A percentile compares a stretch with the other conserved stretches of the same genome.
Evolutionary conservation across 2,888 invertebrate species (phyloP).

Genomic region (Deladenus siricidicola): DNA sequence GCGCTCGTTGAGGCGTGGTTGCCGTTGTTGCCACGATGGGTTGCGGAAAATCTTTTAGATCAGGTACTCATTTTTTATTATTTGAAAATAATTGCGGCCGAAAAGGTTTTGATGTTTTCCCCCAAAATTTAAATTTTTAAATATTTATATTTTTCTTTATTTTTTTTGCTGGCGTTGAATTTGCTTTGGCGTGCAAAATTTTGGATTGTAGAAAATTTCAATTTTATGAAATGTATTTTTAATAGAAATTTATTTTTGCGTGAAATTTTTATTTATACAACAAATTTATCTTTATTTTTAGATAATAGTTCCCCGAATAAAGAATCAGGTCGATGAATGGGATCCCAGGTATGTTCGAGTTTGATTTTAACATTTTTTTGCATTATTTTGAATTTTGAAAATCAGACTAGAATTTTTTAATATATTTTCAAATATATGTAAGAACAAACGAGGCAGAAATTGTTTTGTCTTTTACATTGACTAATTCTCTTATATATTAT

Average conservation of each 20-base stretch:
- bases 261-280: too few species aligned
- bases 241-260: too few species aligned
- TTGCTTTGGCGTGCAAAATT: too few species aligned
- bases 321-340: conserved; percentile 59
- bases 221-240: too few species aligned
- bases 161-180: too few species aligned
- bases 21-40: conserved; percentile 72
- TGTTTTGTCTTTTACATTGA: not conserved
- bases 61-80: too few species aligned
- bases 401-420: not conserved
- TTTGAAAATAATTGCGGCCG: not conserved
- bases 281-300: conserved; percentile 1
- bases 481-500: conserved; percentile 58
- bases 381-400: not conserved
- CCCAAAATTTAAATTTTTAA: conserved; percentile 1
- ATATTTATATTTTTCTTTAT: not conserved
- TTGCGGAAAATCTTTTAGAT: conserved; percentile 72
- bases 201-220: too few species aligned
- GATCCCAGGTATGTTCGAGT: conserved; percentile 66
- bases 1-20: conserved; percentile 74
- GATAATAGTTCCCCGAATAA: conserved; percentile 48
- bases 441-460: not conserved
- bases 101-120: too few species aligned
- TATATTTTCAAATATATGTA: too few species aligned
- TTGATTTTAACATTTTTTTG: not conserved